Base-by-base conservation (phyloP, 1,140 invertebrate genomes). In the Monomorium pharaonis region DNA sequence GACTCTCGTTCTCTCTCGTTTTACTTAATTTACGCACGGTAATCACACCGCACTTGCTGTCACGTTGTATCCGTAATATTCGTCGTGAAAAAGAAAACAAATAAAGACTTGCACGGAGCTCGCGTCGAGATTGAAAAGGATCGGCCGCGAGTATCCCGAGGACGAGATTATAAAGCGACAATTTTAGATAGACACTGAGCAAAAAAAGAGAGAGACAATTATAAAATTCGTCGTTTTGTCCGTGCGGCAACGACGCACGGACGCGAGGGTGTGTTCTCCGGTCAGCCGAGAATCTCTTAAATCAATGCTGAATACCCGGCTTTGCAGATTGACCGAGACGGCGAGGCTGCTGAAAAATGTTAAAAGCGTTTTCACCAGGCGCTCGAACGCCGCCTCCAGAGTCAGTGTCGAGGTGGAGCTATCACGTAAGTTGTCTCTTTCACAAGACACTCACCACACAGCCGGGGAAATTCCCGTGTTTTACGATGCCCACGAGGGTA, bases 331-430 rank as follows among this genome's bases (percentile, higher is more conserved):
- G 94, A 98, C 98, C 95, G 98, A 99, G 97, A 99, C 98, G 90
- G 98, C 98, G 92, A 96, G 98, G 91, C 97, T 99, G 93, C 97
- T 99, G 95, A 98, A 98, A 96, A 98, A 98, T 95, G 97, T 98
- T 86, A 97, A 97, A 95, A 98, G 97, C 96, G 98, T 98, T 94
- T 99, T 99, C 96, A 96, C 96, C 92, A 96, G 97, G 93, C 96
- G 97, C 93, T 97, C 97, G 91, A 97, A 98, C 92, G 95, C 96
- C 84, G 95, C 95, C 60, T 96, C 97, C 91, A 96, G 97, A 95
- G 96, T 97, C 94, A 96, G 96, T 96, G 96, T 97, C 94, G 98
- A 98, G 95, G 96, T 98, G 94, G 98, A 98, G 95, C 96, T 98
- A 94, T 97, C 97, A 94, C 98, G 98, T 98, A 97, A 98, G 98